A percentile compares a stretch with the other conserved stretches of the same genome.
Conservation (phyloP, 1,140 invertebrate genomes). For the Lutraria rhynchaena region DNA sequence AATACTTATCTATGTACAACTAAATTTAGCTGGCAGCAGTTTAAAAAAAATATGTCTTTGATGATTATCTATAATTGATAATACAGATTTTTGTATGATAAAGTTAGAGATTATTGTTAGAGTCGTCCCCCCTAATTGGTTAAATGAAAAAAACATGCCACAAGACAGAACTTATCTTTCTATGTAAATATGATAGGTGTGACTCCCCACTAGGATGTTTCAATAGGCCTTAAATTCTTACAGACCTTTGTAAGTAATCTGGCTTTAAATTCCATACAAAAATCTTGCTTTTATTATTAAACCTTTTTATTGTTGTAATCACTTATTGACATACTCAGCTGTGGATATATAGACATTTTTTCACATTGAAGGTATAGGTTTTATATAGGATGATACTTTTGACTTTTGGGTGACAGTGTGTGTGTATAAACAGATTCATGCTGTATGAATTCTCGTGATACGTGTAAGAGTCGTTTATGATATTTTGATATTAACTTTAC, state of each 20-base stretch:
- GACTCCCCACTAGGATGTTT: constrained; percentile 30
- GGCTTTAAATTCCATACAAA: constrained; percentile 16
- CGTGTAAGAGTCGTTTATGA: constrained; percentile 24
- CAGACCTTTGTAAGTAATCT: constrained; percentile 45
- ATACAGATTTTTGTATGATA: neutral
- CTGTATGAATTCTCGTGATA: no score
- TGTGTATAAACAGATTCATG: no score
- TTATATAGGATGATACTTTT: no score
- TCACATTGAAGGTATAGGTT: no score
- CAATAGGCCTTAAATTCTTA: constrained; percentile 26
- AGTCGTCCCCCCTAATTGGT: neutral
- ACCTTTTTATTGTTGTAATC: constrained; percentile 6
- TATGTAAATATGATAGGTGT: constrained; percentile 33
- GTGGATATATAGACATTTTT: no score
- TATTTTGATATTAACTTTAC: constrained; percentile 39
- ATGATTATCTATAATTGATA: constrained; percentile 34
- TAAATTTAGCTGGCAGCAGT: no score
- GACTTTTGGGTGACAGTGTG: no score
- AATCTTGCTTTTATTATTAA: neutral
- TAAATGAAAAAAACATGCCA: no score
- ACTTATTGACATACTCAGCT: neutral
- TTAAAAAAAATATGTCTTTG: no score
- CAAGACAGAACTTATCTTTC: no score
- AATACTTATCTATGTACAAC: no score
- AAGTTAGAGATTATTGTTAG: constrained; percentile 4